A percentile compares a stretch with the other conserved stretches of the same genome.
Conservation (phyloP, 2,888 invertebrate genomes). For the Seira musarum region DNA sequence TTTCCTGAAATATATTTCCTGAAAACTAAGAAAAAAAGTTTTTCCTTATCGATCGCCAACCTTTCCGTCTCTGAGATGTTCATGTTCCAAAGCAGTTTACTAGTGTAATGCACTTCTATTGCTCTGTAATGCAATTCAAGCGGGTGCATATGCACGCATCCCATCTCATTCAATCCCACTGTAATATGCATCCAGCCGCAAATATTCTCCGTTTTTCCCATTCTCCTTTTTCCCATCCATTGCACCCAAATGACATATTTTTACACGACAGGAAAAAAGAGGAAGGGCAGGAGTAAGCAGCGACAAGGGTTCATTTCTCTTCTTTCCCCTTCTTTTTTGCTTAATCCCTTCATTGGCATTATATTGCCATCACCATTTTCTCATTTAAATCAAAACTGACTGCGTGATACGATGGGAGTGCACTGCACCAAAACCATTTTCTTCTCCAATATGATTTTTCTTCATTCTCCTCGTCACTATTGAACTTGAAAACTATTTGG, state of each 20-base stretch:
- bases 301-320: background rate
- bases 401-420: background rate
- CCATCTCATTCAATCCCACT: background rate
- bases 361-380: constrained; percentile 57
- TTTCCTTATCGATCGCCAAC: background rate
- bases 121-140: background rate
- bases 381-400: constrained; percentile 53
- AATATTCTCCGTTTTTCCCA: too few relatives aligned
- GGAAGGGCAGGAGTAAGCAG: background rate
- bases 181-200: background rate
- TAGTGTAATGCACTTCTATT: background rate
- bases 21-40: background rate
- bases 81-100: background rate
- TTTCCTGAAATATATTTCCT: background rate
- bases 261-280: background rate
- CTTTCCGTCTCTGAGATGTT: background rate
- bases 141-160: background rate
- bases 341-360: constrained; percentile 57
- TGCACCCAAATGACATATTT: background rate
- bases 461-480: background rate
- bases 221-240: background rate
- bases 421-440: constrained; percentile 7
- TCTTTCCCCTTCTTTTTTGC: constrained; percentile 25
- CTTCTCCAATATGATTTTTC: background rate
- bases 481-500: background rate